Conservation (phyloP, 2,888 invertebrate genomes). For the Selenia dentaria region DNA sequence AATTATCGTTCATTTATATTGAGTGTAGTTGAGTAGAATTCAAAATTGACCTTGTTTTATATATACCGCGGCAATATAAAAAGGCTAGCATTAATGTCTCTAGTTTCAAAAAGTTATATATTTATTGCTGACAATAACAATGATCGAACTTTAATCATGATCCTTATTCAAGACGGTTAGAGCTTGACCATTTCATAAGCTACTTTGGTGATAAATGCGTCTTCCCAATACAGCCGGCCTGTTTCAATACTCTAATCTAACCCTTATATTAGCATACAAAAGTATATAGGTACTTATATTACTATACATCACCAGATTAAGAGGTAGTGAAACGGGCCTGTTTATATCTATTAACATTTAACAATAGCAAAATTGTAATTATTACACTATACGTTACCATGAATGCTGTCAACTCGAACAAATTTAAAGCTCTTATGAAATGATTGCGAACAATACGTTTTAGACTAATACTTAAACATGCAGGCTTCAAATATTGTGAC, state of each 20-base stretch:
- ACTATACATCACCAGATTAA: conserved; percentile 9
- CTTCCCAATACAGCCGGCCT: not conserved
- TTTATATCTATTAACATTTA: conserved; percentile 4
- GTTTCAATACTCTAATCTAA: conserved; percentile 13
- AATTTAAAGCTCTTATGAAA: conserved; percentile 4
- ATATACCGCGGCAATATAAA: conserved; percentile 16
- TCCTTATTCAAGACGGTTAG: not conserved
- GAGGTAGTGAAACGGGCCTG: conserved; percentile 12
- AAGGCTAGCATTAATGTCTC: conserved; percentile 13
- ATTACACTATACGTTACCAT: conserved; percentile 1
- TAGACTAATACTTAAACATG: too few relatives aligned
- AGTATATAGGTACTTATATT: conserved; percentile 13
- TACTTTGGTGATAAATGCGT: not conserved
- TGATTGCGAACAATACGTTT: not conserved
- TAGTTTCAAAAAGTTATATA: conserved; percentile 5
- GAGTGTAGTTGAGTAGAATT: not conserved
- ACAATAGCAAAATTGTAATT: conserved; percentile 3
- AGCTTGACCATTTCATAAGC: not conserved
- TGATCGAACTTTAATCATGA: not conserved
- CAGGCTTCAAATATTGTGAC: too few relatives aligned
- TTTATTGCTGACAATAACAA: conserved; percentile 13
- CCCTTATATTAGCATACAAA: conserved; percentile 14
- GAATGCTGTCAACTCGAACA: conserved; percentile 10
- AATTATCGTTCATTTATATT: too few relatives aligned
- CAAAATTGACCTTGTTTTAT: conserved; percentile 4